phyloP scores from a whole-genome alignment of 2,113 vertebrate species.

The Urocitellus parryii region DNA sequence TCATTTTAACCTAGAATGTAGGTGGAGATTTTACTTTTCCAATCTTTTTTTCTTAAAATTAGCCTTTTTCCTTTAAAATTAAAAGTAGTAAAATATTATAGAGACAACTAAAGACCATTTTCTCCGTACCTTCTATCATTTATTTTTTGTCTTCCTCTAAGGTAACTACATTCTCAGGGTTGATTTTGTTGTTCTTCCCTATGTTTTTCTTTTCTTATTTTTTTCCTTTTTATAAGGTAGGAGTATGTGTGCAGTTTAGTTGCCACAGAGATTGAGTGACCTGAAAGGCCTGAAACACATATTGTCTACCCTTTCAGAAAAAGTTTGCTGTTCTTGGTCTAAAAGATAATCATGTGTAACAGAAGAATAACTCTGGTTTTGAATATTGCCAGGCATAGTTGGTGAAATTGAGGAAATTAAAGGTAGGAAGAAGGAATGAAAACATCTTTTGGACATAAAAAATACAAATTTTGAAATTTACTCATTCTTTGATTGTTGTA shows the following conservation, averaged over 20 bases:
- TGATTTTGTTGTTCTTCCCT: background rate
- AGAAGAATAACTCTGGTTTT: conserved; percentile 9
- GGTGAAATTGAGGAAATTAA: conserved; percentile 27
- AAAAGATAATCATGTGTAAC: conserved; percentile 20
- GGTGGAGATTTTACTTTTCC: conserved; percentile 39
- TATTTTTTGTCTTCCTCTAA: conserved; percentile 40
- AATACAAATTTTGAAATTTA: conserved; percentile 29
- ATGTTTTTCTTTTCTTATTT: background rate
- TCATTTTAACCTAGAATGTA: conserved; percentile 63
- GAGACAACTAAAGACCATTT: conserved; percentile 30
- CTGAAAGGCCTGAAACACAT: conserved; percentile 31
- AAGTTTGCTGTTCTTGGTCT: background rate
- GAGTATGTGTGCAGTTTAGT: background rate
- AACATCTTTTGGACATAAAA: conserved; percentile 23
- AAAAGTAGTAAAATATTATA: conserved; percentile 20
- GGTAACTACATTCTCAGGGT: background rate
- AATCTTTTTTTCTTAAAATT: conserved; percentile 14
- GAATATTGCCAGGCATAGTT: background rate
- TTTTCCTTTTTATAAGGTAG: conserved; percentile 20
- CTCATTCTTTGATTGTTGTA: background rate
- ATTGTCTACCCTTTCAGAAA: background rate
- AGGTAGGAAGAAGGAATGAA: conserved; percentile 44
- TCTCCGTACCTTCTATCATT: background rate
- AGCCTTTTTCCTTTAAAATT: background rate
- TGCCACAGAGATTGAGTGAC: conserved; percentile 34